A percentile compares a stretch with the other conserved stretches of the same genome.
Evolutionary conservation across 2,113 vertebrate genomes (phyloP).

Genomic region (Cyanoliseus patagonus): DNA sequence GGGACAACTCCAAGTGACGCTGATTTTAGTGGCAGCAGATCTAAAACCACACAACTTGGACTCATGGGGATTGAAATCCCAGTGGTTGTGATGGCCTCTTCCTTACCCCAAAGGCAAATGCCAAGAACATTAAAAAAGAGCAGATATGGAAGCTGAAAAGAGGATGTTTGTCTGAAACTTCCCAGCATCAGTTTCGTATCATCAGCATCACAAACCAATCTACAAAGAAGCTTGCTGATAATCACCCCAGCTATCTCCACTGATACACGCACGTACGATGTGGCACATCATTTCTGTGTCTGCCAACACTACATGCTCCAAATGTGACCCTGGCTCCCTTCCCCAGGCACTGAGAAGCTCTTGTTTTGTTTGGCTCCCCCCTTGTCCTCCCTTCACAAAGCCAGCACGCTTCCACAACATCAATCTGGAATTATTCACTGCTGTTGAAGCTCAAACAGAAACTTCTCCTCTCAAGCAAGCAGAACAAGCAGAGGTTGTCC

Average conservation of each 20-base stretch:
- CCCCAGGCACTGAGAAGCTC: not conserved
- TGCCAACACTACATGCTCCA: not conserved
- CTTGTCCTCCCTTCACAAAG: not conserved
- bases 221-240: not conserved
- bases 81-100: not conserved
- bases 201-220: not conserved
- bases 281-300: not conserved
- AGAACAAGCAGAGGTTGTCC: accelerated
- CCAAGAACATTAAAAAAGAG: constrained; percentile 14
- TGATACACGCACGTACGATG: not conserved
- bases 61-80: not conserved
- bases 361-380: constrained; percentile 42
- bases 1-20: not conserved
- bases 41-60: not conserved
- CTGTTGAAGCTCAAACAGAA: constrained; percentile 23
- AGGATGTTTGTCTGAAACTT: not conserved
- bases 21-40: constrained; percentile 1
- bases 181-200: not conserved
- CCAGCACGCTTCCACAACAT: not conserved
- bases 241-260: not conserved
- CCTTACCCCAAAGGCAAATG: not conserved
- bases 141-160: constrained; percentile 11
- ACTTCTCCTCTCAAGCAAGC: not conserved
- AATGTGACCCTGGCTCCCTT: constrained; percentile 16
- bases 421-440: constrained; percentile 45